These are phyloP conservation scores for Drosophila santomea DNA, from an alignment of 1,140 invertebrate species.

Conservation along the genomic window DNA sequence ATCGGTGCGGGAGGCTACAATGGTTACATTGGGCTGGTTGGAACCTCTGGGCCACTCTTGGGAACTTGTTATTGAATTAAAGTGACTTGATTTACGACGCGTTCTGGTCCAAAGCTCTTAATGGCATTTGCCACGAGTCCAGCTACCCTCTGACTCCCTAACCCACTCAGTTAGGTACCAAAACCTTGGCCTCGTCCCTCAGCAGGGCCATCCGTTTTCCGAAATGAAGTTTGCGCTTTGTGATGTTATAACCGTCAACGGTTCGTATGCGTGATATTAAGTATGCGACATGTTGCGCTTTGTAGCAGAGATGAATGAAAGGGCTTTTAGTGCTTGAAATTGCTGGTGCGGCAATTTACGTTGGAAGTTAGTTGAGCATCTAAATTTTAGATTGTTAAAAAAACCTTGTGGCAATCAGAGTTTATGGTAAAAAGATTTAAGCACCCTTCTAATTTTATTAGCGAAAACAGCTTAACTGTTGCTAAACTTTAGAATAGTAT, in stretches of 20 bases:
- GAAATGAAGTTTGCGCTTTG: slow-evolving; percentile 39
- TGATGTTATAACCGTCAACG: slow-evolving; percentile 32
- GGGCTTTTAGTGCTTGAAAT: background rate
- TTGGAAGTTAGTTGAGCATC: background rate
- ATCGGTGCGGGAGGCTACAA: slow-evolving; percentile 1
- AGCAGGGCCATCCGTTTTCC: slow-evolving; percentile 19
- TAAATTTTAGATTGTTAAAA: background rate
- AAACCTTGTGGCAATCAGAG: too few species aligned
- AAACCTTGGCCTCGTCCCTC: background rate
- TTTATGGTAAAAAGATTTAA: background rate
- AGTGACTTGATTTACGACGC: slow-evolving; percentile 52
- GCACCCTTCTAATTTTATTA: background rate
- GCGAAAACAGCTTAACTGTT: background rate
- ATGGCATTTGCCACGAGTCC: slow-evolving; percentile 45
- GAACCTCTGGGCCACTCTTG: slow-evolving; percentile 41
- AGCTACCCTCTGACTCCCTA: slow-evolving; percentile 12
- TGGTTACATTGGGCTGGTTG: background rate
- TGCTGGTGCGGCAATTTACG: background rate
- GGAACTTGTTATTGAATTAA: slow-evolving; percentile 55
- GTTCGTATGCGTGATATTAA: slow-evolving; percentile 35
- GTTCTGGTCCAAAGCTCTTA: slow-evolving; percentile 53
- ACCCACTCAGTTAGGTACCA: slow-evolving; percentile 7
- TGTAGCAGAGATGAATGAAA: background rate
- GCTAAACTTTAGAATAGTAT: background rate
- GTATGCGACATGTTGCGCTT: slow-evolving; percentile 30